Evolutionary conservation across 2,113 vertebrate genomes (phyloP), one percentile per base, ranked within the genome.

Genomic region (Eretmochelys imbricata): DNA sequence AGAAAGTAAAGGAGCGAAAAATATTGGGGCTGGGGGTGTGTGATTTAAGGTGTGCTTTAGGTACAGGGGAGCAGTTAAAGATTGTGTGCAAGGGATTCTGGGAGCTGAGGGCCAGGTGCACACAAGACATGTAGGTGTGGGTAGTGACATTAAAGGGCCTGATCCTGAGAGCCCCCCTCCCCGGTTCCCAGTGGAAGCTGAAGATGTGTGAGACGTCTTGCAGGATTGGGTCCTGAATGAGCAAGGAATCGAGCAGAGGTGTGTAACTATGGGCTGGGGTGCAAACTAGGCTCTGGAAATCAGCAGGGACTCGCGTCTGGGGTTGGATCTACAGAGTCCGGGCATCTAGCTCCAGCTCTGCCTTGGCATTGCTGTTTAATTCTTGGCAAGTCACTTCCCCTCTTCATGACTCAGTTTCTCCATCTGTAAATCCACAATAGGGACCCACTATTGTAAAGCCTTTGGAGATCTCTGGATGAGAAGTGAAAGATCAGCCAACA

Each of bases 1-100:
- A 31, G 78, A 48, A 1, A 20, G 80, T 2, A 35, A 81, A 14
- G 29, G 48, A 22, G 35, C 19, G 51, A 80, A 48, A 49, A 49
- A 79, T 79, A 79, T 25, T 3, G 10, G 5, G 31, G 35, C 20
- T 35, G 3, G 2, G 42, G 5, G 51, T 13, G 31, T 2, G 0
- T 1, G n/a, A 11, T 42, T 2, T 1, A 42, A n/a, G 65, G 16
- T 38, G 35, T 46, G 2, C 10, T 13, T 10, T 12, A 42, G 50
- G 31, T 19, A 13, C 16, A 49, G 31, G 80, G n/a, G 35, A 25
- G 80, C 8, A 38, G 51, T 22, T 22, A 25, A 25, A 38, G 51
- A 6, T 24, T 5, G 79, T 7, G 6, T 4, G 20, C 51, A 13
- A 25, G 50, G 51, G 10, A 24, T 35, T 16, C 35, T n/a, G 31